These are phyloP conservation scores for Drosophila truncata DNA, from an alignment of 1,140 invertebrate species.

Conservation along the genomic window DNA sequence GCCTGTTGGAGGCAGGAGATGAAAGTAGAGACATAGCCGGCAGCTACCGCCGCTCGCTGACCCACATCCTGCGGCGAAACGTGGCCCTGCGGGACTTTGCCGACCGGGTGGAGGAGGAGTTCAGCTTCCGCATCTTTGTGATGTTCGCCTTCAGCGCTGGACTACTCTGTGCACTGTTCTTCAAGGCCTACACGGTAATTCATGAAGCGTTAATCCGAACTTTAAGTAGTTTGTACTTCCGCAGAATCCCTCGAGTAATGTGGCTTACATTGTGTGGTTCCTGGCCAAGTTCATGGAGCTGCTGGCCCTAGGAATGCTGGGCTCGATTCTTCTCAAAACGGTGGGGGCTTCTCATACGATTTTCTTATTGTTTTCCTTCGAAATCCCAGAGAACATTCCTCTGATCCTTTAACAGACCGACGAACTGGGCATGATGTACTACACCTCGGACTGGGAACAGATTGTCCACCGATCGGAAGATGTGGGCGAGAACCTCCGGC, in stretches of 20 bases:
- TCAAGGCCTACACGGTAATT: constrained; percentile 68
- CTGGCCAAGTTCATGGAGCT: constrained; percentile 62
- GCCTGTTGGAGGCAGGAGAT: constrained; percentile 1
- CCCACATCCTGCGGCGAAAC: constrained; percentile 57
- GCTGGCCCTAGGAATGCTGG: constrained; percentile 61
- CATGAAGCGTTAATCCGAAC: not conserved
- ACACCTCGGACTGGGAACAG: constrained; percentile 64
- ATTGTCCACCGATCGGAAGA: constrained; percentile 58
- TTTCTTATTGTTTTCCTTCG: not conserved
- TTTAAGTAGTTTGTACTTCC: not conserved
- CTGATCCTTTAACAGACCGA: constrained; percentile 52
- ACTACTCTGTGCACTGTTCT: constrained; percentile 66
- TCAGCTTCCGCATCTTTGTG: constrained; percentile 73
- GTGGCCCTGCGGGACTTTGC: constrained; percentile 61
- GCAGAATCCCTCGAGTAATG: constrained; percentile 55
- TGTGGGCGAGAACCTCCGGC: constrained; percentile 47
- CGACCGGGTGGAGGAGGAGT: constrained; percentile 60
- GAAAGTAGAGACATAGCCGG: constrained; percentile 11
- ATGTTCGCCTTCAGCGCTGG: constrained; percentile 70
- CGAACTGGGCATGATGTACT: constrained; percentile 61
- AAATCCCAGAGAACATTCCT: not conserved
- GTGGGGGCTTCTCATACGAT: constrained; percentile 9
- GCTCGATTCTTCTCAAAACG: constrained; percentile 60
- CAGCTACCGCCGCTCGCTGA: constrained; percentile 41
- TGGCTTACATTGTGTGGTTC: constrained; percentile 67